Evolutionary conservation across 2,113 vertebrate genomes (phyloP), one percentile per base, ranked within the genome.

Genomic region (Chinchilla lanigera): DNA sequence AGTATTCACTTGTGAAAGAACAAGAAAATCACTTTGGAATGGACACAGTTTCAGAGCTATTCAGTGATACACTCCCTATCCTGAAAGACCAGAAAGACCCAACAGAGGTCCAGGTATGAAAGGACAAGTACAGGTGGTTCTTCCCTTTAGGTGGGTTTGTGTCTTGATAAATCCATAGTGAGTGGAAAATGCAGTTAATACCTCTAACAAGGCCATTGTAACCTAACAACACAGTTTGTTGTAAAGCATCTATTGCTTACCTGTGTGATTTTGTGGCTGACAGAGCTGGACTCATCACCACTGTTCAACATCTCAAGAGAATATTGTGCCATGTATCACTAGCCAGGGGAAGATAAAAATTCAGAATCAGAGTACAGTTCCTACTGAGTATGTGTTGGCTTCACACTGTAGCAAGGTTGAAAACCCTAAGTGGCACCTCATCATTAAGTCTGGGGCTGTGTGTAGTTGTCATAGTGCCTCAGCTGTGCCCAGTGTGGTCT

Each of bases 21-120:
- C 86, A 90, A 78, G 73, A 50, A 91, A 94, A 67, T 30, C 69
- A 54, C 33, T n/a, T 61, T 67, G 67, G 92, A 75, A 81, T 75
- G 28, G 63, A 26, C 14, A 47, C 35, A 80, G 10, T 10, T 20
- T 82, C 16, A 33, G 69, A 35, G 11, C 24, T 84, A 3, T 60
- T 80, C 14, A 14, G 35, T n/a, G 54, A 61, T 44, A 30, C 0
- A 9, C 4, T 63, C 35, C 8, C 35, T 44, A 54, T 41, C 11
- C 35, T 89, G 38, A 73, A 85, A 73, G 56, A 20, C 38, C 11
- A 13, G 81, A 60, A 60, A 9, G 22, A 78, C 24, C 35, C 83
- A 30, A n/a, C 50, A 38, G n/a, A 5, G 38, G 13, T 80, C 83
- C 35, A n/a, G 30, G 11, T 86, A 9, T 67, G 69, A 95, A 90